phyloP scores from a whole-genome alignment of 2,797 vertebrate species.

The Pyrocephalus nanus region DNA sequence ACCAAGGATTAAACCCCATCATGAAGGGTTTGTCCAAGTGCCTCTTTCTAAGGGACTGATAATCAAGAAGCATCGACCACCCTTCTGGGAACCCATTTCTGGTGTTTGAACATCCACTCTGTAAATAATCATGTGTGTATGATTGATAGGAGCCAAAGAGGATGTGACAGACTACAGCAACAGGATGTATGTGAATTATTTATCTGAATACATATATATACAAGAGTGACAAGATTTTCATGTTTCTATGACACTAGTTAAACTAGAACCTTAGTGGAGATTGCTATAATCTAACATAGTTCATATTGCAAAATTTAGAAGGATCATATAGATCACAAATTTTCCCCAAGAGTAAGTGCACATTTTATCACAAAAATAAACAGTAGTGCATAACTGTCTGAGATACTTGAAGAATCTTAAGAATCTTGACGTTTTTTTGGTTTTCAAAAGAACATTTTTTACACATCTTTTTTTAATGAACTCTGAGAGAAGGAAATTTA shows the following conservation, averaged over 20 bases:
- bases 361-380: neutral
- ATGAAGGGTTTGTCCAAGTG: accelerated
- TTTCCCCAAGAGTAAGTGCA: neutral
- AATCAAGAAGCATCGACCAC: neutral
- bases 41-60: neutral
- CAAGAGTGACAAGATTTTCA: neutral
- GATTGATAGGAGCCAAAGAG: neutral
- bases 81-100: neutral
- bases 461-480: neutral
- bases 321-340: neutral
- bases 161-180: neutral
- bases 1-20: neutral
- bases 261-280: neutral
- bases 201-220: neutral
- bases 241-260: neutral
- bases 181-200: neutral
- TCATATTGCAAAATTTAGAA: neutral
- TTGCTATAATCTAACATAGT: neutral
- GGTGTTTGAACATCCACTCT: neutral
- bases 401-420: neutral
- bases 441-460: neutral
- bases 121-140: too few relatives aligned
- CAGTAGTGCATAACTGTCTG: neutral
- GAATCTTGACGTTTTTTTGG: neutral
- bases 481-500: neutral